A percentile compares a stretch with the other conserved stretches of the same genome.
Conservation (phyloP, 2,888 invertebrate species). For the Liopterus haemorrhoidalis region DNA sequence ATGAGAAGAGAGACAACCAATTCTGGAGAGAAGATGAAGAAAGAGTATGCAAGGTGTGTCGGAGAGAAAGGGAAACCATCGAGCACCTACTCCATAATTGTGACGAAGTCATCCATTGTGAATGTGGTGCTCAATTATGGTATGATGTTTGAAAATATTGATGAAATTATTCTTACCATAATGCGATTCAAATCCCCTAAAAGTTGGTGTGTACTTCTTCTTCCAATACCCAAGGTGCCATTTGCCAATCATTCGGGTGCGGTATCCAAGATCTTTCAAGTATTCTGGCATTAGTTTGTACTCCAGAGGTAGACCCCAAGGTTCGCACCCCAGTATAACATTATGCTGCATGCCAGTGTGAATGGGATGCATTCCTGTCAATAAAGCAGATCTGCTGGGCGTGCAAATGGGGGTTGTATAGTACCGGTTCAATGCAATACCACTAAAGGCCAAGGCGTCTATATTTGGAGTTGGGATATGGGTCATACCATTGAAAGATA, state of each 20-base stretch:
- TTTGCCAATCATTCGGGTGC: constrained; percentile 80
- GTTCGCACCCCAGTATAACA: constrained; percentile 70
- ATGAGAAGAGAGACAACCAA: no score
- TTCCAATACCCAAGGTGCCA: constrained; percentile 83
- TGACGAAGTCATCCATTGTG: no score
- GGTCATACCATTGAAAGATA: constrained; percentile 80
- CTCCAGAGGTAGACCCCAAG: constrained; percentile 73
- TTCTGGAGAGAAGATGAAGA: no score
- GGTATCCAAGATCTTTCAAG: constrained; percentile 72
- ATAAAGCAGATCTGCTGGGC: constrained; percentile 73
- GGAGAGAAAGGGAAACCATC: no score
- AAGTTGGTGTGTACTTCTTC: constrained; percentile 58
- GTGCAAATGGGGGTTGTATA: constrained; percentile 83
- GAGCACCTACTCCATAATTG: no score
- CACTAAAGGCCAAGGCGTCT: constrained; percentile 77
- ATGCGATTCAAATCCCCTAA: constrained; percentile 69
- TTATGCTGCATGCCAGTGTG: constrained; percentile 78
- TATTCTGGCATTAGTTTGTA: constrained; percentile 80
- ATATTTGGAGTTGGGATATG: constrained; percentile 88
- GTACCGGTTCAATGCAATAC: constrained; percentile 75
- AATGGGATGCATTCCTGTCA: constrained; percentile 84
- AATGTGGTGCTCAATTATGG: no score
- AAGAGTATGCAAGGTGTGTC: no score
- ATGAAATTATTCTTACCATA: constrained; percentile 49
- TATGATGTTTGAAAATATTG: no score